Evolutionary conservation across 1,140 invertebrate genomes (phyloP).

Genomic region (Tetranychus cinnabarinus): DNA sequence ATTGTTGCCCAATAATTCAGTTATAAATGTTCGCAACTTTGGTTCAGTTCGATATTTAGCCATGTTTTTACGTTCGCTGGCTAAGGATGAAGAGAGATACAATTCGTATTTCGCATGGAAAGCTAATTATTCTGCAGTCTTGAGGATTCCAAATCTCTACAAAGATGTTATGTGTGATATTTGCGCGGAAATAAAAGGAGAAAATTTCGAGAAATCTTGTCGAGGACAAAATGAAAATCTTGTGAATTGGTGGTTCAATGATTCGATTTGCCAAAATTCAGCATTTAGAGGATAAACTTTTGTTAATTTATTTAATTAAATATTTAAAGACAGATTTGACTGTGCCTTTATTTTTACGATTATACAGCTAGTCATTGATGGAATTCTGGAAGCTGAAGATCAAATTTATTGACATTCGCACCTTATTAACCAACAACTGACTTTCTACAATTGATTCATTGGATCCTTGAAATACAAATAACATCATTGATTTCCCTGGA

Average conservation of each 20-base stretch:
- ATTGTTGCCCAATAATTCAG: constrained; percentile 21
- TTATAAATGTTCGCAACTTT: constrained; percentile 19
- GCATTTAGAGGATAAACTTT: no score
- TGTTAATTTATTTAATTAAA: no score
- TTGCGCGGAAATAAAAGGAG: background rate
- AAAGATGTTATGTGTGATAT: background rate
- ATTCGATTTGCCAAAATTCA: background rate
- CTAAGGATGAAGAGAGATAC: constrained; percentile 16
- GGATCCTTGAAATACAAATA: no score
- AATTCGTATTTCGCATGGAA: constrained; percentile 19
- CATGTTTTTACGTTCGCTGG: constrained; percentile 12
- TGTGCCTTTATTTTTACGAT: no score
- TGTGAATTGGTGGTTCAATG: background rate
- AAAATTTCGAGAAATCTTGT: background rate
- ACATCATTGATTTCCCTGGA: no score
- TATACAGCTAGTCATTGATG: no score
- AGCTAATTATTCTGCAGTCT: constrained; percentile 1
- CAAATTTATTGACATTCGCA: no score
- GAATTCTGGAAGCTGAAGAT: no score
- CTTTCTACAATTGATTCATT: no score
- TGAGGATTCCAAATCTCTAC: background rate
- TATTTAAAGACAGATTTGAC: no score
- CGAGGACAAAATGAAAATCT: background rate
- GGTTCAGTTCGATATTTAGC: constrained; percentile 15
- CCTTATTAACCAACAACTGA: no score